phyloP scores from a whole-genome alignment of 2,888 invertebrate species.

The Eledona agricola region DNA sequence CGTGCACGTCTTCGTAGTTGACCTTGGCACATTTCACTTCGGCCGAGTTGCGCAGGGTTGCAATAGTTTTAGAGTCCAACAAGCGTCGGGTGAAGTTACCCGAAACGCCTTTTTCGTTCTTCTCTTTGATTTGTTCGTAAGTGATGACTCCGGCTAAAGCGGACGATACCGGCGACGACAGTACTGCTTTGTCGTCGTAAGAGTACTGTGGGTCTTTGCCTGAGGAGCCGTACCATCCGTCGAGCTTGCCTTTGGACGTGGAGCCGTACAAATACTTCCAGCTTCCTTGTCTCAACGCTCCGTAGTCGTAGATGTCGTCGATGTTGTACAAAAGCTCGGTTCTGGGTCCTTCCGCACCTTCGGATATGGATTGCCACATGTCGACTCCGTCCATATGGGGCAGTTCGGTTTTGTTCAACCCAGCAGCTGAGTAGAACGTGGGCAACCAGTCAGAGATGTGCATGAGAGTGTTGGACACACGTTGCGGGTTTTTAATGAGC shows the following conservation, averaged over 20 bases:
- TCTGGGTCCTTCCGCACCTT: constrained; percentile 62
- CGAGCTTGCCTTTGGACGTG: constrained; percentile 54
- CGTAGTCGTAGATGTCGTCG: constrained; percentile 67
- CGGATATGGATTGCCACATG: constrained; percentile 65
- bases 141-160: constrained; percentile 64
- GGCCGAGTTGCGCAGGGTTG: constrained; percentile 50
- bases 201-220: constrained; percentile 56
- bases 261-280: constrained; percentile 72
- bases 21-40: constrained; percentile 51
- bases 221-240: constrained; percentile 63
- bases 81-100: constrained; percentile 44
- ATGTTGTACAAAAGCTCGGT: constrained; percentile 69
- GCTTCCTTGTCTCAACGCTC: constrained; percentile 68
- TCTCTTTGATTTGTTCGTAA: constrained; percentile 62
- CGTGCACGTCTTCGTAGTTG: constrained; percentile 47
- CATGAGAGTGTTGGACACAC: constrained; percentile 69
- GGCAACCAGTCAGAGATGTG: constrained; percentile 78
- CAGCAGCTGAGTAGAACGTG: constrained; percentile 71
- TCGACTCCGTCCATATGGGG: constrained; percentile 68
- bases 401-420: constrained; percentile 60
- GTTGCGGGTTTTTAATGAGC: constrained; percentile 64
- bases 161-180: constrained; percentile 62
- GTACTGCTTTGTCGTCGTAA: constrained; percentile 61
- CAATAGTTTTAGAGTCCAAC: constrained; percentile 46
- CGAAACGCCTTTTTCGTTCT: constrained; percentile 44